Conservation (phyloP, 2,888 invertebrate genomes). For the Silvanus unidentatus region DNA sequence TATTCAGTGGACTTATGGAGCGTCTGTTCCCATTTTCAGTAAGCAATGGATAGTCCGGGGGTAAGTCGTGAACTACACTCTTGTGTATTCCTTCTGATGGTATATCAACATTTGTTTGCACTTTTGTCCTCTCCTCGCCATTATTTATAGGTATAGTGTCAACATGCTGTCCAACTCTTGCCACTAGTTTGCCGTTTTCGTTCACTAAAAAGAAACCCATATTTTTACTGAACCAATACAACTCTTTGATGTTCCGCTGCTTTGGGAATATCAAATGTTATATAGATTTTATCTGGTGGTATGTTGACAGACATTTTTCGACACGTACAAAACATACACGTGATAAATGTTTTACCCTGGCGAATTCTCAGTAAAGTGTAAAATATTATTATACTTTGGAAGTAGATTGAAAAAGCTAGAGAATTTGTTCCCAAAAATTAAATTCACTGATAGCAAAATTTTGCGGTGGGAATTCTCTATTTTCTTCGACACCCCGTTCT, state of each 20-base stretch:
- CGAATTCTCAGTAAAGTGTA: too few species aligned
- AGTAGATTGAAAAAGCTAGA: too few species aligned
- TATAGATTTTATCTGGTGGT: not conserved
- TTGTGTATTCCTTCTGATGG: conserved; percentile 54
- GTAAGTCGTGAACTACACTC: conserved; percentile 46
- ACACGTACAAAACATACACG: not conserved
- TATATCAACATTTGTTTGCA: conserved; percentile 54
- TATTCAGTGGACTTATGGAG: too few species aligned
- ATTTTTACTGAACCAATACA: too few species aligned
- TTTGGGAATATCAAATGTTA: not conserved
- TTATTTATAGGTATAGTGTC: conserved; percentile 37
- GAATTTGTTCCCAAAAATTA: too few species aligned
- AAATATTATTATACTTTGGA: too few species aligned
- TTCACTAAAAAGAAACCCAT: conserved; percentile 37
- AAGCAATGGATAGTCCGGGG: conserved; percentile 19
- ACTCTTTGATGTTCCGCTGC: too few species aligned
- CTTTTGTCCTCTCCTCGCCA: conserved; percentile 47
- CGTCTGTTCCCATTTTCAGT: conserved; percentile 42
- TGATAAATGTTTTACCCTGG: conserved; percentile 2
- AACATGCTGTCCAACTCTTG: conserved; percentile 40
- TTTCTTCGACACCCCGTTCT: too few species aligned
- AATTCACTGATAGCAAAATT: too few species aligned
- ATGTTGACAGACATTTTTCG: not conserved
- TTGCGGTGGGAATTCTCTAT: too few species aligned
- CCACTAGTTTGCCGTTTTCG: conserved; percentile 43